Percentiles rank a stretch among this genome's conserved stretches.
phyloP scores from a whole-genome alignment of 1,140 invertebrate genomes.

The Diabrotica undecimpunctata region DNA sequence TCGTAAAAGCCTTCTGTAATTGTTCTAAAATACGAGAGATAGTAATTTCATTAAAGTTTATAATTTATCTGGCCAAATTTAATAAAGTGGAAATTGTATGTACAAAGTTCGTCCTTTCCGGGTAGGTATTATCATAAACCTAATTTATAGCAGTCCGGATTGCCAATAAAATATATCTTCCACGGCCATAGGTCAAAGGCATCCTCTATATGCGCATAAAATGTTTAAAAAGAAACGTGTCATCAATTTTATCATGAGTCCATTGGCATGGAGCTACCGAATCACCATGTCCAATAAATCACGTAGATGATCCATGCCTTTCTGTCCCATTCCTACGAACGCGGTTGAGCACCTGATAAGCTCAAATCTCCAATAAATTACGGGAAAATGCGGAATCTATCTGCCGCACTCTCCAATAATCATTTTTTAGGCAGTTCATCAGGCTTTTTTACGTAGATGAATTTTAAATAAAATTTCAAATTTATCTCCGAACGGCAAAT shows the following conservation, averaged over 20 bases:
- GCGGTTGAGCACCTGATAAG: not conserved
- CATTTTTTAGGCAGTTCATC: not conserved
- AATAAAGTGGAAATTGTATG: too few relatives aligned
- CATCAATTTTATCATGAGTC: conserved; percentile 1
- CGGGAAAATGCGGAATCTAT: not conserved
- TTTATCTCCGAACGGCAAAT: not conserved
- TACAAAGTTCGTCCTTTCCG: too few relatives aligned
- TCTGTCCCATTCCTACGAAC: not conserved
- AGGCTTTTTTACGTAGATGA: not conserved
- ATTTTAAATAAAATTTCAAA: not conserved
- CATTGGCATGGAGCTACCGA: not conserved
- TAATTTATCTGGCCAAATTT: too few relatives aligned
- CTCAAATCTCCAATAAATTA: conserved; percentile 1
- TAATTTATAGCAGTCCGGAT: too few relatives aligned
- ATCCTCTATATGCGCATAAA: too few relatives aligned
- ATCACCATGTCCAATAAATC: not conserved
- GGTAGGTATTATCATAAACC: too few relatives aligned
- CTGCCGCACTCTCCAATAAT: not conserved
- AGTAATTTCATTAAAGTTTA: too few relatives aligned
- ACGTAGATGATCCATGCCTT: not conserved
- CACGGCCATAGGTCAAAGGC: too few relatives aligned
- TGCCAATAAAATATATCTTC: too few relatives aligned
- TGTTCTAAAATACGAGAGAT: too few relatives aligned
- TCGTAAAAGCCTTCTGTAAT: too few relatives aligned
- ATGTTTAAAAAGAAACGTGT: not conserved